Evolutionary conservation across 2,888 invertebrate genomes (phyloP), one percentile per base, ranked within the genome.

Genomic region (Phortica okadai): DNA sequence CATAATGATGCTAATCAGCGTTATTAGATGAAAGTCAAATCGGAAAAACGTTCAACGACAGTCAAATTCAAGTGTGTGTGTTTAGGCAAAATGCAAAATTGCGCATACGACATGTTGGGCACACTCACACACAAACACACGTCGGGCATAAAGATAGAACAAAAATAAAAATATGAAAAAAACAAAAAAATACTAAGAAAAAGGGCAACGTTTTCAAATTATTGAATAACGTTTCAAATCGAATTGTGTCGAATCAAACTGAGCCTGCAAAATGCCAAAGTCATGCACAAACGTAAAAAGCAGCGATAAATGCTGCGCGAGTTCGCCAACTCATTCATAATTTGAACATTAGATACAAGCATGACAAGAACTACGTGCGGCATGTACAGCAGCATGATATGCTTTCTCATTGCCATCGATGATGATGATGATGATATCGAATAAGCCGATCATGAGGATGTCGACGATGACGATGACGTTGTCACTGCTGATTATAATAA

Each of bases 281-380:
- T 50, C 59, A 59, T 62, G 44, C 41, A 77, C 33, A 67, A 16
- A n/a, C 6, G 44, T 6, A 62, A 1, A n/a, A 14, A 69, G 59
- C 54, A 14, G 59, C 25, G 45, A 69, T 45, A 45, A 69, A 41
- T 16, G 56, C 16, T 56, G 14, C 64, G 33, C 64, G 33, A 66
- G 42, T 66, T 66, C 5, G 73, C n/a, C 73, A 62, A 76, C 77
- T 74, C 82, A 82, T 80, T 86, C 84, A 84, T 86, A 86, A 85
- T 83, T 82, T 50, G 70, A 78, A 77, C 80, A 75, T 79, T 77
- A 79, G 85, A 86, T 86, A 83, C 78, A 81, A 80, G 81, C 41
- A 73, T 6, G 41, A 16, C 54, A 33, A 33, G 33, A 33, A 33
- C 33, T 33, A 33, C 33, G 33, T 33, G 33, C 33, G 33, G 33